Evolutionary conservation across 2,113 vertebrate genomes (phyloP).

Genomic region (Solea solea): DNA sequence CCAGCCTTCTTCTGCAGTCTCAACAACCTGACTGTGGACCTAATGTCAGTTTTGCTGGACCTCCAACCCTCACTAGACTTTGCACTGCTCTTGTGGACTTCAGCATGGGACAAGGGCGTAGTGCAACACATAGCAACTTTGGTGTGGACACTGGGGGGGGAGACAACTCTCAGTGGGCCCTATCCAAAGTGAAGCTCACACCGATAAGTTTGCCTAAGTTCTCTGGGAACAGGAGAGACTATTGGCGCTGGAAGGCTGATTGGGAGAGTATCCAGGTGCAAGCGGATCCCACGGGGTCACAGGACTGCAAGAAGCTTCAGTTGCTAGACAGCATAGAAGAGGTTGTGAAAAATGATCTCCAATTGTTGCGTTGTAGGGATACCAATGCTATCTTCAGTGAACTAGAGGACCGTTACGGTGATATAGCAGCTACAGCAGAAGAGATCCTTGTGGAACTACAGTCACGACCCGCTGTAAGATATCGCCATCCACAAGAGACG

Average conservation of each 20-base stretch:
- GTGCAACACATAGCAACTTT: not conserved
- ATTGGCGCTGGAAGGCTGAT: conserved; percentile 4
- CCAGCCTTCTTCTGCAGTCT: not conserved
- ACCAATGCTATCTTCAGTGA: not conserved
- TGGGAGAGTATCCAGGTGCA: not conserved
- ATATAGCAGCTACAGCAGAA: not conserved
- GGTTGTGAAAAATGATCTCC: not conserved
- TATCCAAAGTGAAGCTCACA: conserved; percentile 6
- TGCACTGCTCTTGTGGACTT: not conserved
- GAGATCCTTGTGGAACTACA: not conserved
- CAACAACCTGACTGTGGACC: no score
- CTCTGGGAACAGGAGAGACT: not conserved
- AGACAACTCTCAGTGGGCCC: not conserved
- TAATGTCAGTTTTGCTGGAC: not conserved
- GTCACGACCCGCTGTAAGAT: not conserved
- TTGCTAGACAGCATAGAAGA: conserved; percentile 4
- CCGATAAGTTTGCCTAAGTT: not conserved
- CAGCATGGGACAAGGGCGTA: not conserved
- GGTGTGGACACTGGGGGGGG: not conserved
- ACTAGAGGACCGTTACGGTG: conserved; percentile 3
- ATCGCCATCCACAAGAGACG: not conserved
- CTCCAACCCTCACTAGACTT: not conserved
- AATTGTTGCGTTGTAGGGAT: not conserved
- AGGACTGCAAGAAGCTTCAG: conserved; percentile 6
- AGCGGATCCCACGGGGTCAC: not conserved